These are phyloP conservation scores for Sebastes itinus DNA, from an alignment of 2,797 vertebrate species.

Conservation along the genomic window DNA sequence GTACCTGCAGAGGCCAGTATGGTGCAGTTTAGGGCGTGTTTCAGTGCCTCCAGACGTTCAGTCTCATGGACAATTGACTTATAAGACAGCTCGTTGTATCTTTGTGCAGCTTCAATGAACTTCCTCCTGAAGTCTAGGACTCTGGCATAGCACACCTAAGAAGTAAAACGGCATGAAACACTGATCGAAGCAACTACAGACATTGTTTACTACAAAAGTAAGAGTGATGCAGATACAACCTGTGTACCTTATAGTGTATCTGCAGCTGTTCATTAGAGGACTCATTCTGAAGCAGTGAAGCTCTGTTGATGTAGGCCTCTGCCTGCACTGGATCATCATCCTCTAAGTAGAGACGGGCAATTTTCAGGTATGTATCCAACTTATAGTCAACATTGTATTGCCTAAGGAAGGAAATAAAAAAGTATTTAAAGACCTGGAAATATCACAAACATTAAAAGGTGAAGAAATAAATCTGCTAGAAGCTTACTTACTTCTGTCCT, in stretches of 20 bases:
- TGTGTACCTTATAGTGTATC: slow-evolving; percentile 95
- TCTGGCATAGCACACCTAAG: slow-evolving; percentile 95
- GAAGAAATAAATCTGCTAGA: background rate
- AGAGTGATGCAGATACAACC: background rate
- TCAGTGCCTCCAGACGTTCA: slow-evolving; percentile 96
- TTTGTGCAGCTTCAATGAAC: slow-evolving; percentile 97
- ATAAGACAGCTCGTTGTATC: slow-evolving; percentile 98
- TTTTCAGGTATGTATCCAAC: slow-evolving; percentile 97
- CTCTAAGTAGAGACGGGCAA: slow-evolving; percentile 95
- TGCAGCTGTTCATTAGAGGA: slow-evolving; percentile 98
- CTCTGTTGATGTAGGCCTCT: slow-evolving; percentile 98
- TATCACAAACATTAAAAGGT: background rate
- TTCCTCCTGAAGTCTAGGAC: slow-evolving; percentile 98
- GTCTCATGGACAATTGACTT: slow-evolving; percentile 97
- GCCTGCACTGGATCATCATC: slow-evolving; percentile 98
- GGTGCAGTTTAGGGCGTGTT: slow-evolving; percentile 97
- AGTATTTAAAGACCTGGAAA: background rate
- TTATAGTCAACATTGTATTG: slow-evolving; percentile 99
- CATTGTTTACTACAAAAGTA: background rate
- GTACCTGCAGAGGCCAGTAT: slow-evolving; percentile 99
- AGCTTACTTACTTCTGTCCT: slow-evolving; percentile 91
- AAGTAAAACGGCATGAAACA: background rate
- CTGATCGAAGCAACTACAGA: background rate
- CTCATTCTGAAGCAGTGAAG: slow-evolving; percentile 97
- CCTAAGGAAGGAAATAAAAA: slow-evolving; percentile 68